These are phyloP conservation scores for Eristalis intricaria DNA, from an alignment of 2,888 invertebrate species.

Conservation along the genomic window DNA sequence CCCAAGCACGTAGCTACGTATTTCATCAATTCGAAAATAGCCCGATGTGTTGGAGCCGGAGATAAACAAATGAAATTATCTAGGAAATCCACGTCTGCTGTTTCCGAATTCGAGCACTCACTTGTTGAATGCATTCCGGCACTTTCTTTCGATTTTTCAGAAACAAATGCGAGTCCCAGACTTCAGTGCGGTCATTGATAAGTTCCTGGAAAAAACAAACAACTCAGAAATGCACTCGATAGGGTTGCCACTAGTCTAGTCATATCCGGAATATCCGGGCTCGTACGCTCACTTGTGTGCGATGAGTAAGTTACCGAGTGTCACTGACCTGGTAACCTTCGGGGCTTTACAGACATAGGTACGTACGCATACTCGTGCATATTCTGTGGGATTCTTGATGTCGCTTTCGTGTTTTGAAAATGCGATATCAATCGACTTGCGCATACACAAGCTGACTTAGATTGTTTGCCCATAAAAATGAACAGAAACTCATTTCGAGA, in stretches of 20 bases:
- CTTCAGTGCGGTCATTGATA: neutral
- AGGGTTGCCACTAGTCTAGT: neutral
- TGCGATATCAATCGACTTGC: neutral
- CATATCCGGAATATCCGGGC: neutral
- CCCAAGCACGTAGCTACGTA: neutral
- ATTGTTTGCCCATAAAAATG: neutral
- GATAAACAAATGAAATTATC: constrained; percentile 20
- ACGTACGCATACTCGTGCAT: neutral
- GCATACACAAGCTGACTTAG: neutral
- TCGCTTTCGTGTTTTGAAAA: neutral
- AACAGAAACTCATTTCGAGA: neutral
- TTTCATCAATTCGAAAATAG: neutral
- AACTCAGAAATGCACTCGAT: neutral
- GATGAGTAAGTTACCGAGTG: neutral
- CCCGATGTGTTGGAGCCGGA: constrained; percentile 4
- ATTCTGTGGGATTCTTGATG: neutral
- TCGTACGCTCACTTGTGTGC: neutral
- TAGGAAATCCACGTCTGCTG: neutral
- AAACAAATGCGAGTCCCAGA: neutral
- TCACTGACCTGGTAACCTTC: neutral
- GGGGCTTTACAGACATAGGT: neutral
- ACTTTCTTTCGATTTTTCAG: neutral
- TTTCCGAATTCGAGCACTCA: neutral
- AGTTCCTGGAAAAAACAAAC: neutral
- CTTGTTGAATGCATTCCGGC: neutral